Evolutionary conservation across 2,888 invertebrate genomes (phyloP), one percentile per base, ranked within the genome.

Genomic region (Lepetodrilus schrolli): DNA sequence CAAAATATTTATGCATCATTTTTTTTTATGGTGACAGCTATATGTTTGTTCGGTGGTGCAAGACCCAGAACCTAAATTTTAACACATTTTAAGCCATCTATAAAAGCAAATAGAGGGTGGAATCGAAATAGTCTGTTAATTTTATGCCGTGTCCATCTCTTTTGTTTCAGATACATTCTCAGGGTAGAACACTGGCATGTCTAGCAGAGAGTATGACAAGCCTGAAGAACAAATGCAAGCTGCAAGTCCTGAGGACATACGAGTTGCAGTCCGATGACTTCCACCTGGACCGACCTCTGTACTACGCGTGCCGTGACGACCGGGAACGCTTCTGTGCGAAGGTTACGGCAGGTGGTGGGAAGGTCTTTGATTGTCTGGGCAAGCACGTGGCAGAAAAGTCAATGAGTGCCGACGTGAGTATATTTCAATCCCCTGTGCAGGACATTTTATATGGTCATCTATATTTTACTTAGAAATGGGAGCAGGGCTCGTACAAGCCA

Each of bases 231-330:
- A 92, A 92, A 20, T 99, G 98, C 90, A 94, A 93, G 83, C 93
- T 93, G 74, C 95, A 97, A 88, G 94, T 99, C 5, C 92, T 95
- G 76, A 93, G 94, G 66, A 92, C 99, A 4, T 95, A 96, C 3
- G 96, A 97, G 90, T 93, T 98, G 81, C 98, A 98, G 90, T 94
- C 96, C 0, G 95, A 95, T 82, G 95, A 95, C 87, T 94, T 96
- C 72, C 96, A 95, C 89, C 91, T 96, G 74, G 98, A 99, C 90
- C 93, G 96, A 75, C 94, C 96, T 72, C 92, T 99, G 77, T 98
- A 95, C 91, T 93, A 95, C 84, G 96, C 97, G 0, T 99, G 99
- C 90, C 93, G 94, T 21, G 93, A 94, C 37, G 99, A 99, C 89
- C 93, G 96, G 72, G 93, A 94, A 82, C 84, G 82, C 21, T 88